Base-by-base conservation (phyloP, 1,140 invertebrate species). In the Hyles euphorbiae region DNA sequence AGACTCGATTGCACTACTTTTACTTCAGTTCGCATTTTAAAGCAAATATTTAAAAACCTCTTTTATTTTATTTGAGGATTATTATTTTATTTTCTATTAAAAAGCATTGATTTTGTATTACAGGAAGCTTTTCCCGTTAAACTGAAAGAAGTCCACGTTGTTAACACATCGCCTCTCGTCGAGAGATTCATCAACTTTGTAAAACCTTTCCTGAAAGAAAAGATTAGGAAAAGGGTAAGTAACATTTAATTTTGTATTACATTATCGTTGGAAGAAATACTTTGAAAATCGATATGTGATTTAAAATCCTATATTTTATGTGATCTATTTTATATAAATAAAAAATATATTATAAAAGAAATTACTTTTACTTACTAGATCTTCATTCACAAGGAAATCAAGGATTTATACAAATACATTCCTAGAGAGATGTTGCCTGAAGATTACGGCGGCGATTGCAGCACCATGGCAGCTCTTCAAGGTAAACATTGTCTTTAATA, bases 121-220 rank as follows among this genome's bases (percentile, higher is more conserved):
- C 71, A 94, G 92, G 94, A 97, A 86, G 95, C 95, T 0, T 97
- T 96, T 79, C 95, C 95, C 0, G 94, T 96, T 0, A 95, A 96
- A 76, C 85, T 96, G 46, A 96, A 96, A 73, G 94, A 95, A 81
- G 94, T 96, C 34, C 95, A 96, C 74, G 92, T 96, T 5, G 90
- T 97, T n/a, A 96, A 96, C 76, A 93, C 95, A 4, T 95, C 94
- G 5, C 93, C 94, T 0, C 73, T 96, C 6, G 94, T 97, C 4
- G 94, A 96, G 63, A 93, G 94, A 9, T 95, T 97, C 58, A 90
- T 96, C 34, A 95, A 93, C 68, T 95, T 96, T 77, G 94, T 96
- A 0, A 95, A 95, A 78, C 95, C 95, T 0, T 95, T 96, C 81
- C 87, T 96, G 10, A 96, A 96, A 74, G 95, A 96, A 71, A 97